Base-by-base conservation (phyloP, 1,140 invertebrate genomes). In the Agraylea sexmaculata region DNA sequence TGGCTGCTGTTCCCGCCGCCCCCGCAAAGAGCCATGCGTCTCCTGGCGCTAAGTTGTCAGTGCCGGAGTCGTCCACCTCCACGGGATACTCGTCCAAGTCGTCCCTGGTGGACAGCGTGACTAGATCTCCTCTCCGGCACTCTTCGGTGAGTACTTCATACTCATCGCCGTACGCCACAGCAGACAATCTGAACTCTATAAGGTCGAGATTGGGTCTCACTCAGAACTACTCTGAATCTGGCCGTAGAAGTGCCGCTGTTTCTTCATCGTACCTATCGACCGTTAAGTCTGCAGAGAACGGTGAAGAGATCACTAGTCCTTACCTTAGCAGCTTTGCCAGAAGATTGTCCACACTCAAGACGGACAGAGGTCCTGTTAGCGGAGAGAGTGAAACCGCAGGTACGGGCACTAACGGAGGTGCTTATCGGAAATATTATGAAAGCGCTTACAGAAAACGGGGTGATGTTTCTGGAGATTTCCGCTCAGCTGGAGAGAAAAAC, bases 291-390 rank as follows among this genome's bases (percentile, higher is more conserved):
- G n/a, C n/a, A n/a, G n/a, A n/a, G n/a, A n/a, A n/a, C n/a, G 49
- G 54, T 15, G 61, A 66, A 50, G 63, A 66, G 49, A 59, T 62
- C 31, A 72, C 78, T 53, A 76, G 73, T 45, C 77, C 77, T 27
- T 80, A 73, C 53, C 58, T 79, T 47, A 77, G 74, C 45, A 77
- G 74, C 49, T 80, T 79, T 43, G 77, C 75, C 2, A 58, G 69
- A 31, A 66, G 70, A 41, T 54, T 80, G 17, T 74, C 75, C 23
- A 53, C 71, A 7, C 53, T 75, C 17, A 64, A 64, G 37, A 48
- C 66, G 2, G 70, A 73, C 35, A 43, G 60, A 30, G 52, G 50
- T 7, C 47, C 53, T 28, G 37, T 54, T 15, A 59, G 45, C 41
- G 42, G 60, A 10, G 59, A 64, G 38, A 38, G 56, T 22, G 65